Percentiles rank a stretch among this genome's conserved stretches.
phyloP scores from a whole-genome alignment of 2,113 vertebrate species.

The Microtus pennsylvanicus region DNA sequence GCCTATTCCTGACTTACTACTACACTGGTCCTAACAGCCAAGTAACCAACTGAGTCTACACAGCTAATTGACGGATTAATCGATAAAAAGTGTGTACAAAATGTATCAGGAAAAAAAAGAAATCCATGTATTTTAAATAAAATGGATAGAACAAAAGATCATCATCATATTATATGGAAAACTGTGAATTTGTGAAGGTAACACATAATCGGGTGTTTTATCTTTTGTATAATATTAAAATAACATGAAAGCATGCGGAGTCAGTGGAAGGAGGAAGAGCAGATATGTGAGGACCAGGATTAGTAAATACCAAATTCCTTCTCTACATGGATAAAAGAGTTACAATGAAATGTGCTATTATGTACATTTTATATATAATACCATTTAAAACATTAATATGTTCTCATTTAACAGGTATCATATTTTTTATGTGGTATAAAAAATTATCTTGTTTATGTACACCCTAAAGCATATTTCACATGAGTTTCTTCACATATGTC shows the following conservation, averaged over 20 bases:
- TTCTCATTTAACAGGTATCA: neutral
- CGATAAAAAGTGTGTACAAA: neutral
- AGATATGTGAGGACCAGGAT: too few species aligned
- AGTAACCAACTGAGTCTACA: neutral
- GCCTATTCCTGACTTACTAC: neutral
- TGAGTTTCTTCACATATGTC: neutral
- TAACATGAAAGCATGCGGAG: neutral
- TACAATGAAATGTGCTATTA: neutral
- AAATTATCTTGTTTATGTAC: neutral
- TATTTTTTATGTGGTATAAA: neutral
- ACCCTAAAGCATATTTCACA: neutral
- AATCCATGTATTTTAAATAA: neutral
- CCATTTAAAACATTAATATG: neutral
- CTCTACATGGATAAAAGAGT: neutral
- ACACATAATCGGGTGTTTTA: neutral
- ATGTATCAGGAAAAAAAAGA: neutral
- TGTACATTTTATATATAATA: neutral
- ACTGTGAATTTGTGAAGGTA: neutral
- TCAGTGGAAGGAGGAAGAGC: too few species aligned
- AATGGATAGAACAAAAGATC: neutral
- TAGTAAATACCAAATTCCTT: neutral
- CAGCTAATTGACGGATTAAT: too few species aligned
- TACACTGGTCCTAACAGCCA: too few species aligned
- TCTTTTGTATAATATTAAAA: neutral
- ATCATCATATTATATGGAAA: neutral